These are phyloP conservation scores for Phytoseiulus persimilis DNA, from an alignment of 2,888 invertebrate genomes.

Conservation along the genomic window DNA sequence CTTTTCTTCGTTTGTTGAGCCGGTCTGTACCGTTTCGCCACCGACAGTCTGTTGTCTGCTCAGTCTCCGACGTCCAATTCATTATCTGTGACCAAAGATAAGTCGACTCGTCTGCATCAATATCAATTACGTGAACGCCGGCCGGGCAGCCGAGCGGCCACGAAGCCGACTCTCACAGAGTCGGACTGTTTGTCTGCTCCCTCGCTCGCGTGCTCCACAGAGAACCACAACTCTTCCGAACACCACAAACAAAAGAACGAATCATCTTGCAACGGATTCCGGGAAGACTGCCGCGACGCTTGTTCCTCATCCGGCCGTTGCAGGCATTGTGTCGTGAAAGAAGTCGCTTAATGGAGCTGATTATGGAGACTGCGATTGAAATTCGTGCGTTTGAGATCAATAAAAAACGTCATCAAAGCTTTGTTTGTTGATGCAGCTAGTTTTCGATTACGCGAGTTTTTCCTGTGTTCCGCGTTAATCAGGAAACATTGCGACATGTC, in stretches of 20 bases:
- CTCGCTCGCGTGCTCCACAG: not conserved
- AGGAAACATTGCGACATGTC: not conserved
- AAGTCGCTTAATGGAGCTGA: not conserved
- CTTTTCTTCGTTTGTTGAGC: not conserved
- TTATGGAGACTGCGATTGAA: not conserved
- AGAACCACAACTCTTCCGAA: not conserved
- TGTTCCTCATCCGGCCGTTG: not conserved
- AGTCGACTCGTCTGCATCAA: constrained; percentile 31
- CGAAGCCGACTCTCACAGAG: not conserved
- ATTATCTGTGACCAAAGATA: not conserved
- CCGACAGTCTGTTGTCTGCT: not conserved
- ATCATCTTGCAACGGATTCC: not conserved
- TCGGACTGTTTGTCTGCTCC: not conserved
- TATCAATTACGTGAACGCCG: constrained; percentile 30
- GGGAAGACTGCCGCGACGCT: not conserved
- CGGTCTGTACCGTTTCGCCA: not conserved
- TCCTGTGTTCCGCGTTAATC: not conserved
- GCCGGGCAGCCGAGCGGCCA: not conserved
- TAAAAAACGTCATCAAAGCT: not conserved
- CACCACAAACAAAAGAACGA: not conserved
- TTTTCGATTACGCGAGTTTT: not conserved
- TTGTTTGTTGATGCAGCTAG: not conserved
- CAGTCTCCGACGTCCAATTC: not conserved
- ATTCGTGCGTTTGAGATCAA: not conserved
- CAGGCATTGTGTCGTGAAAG: not conserved